These are phyloP conservation scores for Cromileptes altivelis DNA, from an alignment of 2,113 vertebrate genomes.

Conservation along the genomic window DNA sequence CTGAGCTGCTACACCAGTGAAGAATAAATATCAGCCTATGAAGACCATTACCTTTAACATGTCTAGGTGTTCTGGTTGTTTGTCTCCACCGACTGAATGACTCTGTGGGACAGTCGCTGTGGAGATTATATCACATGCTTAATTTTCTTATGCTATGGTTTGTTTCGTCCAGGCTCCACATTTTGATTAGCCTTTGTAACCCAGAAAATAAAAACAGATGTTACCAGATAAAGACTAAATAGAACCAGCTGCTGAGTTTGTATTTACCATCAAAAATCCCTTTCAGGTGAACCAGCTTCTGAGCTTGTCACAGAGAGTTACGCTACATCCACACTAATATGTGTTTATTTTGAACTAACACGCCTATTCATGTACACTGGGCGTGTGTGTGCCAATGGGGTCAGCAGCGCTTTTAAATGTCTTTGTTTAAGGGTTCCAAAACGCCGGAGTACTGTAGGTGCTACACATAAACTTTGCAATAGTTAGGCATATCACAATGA, in stretches of 20 bases:
- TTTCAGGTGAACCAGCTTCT: background rate
- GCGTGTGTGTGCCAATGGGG: too few species aligned
- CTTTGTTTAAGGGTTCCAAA: too few species aligned
- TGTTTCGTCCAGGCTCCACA: background rate
- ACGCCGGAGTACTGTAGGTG: too few species aligned
- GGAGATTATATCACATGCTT: slow-evolving; percentile 29
- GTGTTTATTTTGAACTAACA: too few species aligned
- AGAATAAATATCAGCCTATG: slow-evolving; percentile 5
- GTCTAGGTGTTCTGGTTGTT: slow-evolving; percentile 28
- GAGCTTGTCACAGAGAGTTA: background rate
- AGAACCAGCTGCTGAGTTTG: background rate
- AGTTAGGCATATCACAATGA: too few species aligned
- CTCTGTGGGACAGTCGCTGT: slow-evolving; percentile 25
- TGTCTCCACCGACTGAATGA: slow-evolving; percentile 23
- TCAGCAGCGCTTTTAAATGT: too few species aligned
- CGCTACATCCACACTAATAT: too few species aligned
- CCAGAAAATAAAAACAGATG: background rate
- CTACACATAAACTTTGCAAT: too few species aligned
- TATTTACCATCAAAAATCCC: background rate
- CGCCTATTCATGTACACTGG: too few species aligned
- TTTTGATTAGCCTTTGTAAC: background rate
- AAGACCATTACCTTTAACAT: slow-evolving; percentile 43
- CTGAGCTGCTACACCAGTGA: slow-evolving; percentile 28
- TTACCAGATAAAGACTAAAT: background rate
- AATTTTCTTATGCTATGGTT: background rate